Percentiles rank a stretch among this genome's conserved stretches.
These are phyloP conservation scores for Morpho helenor DNA, from an alignment of 2,888 invertebrate species.

Conservation along the genomic window DNA sequence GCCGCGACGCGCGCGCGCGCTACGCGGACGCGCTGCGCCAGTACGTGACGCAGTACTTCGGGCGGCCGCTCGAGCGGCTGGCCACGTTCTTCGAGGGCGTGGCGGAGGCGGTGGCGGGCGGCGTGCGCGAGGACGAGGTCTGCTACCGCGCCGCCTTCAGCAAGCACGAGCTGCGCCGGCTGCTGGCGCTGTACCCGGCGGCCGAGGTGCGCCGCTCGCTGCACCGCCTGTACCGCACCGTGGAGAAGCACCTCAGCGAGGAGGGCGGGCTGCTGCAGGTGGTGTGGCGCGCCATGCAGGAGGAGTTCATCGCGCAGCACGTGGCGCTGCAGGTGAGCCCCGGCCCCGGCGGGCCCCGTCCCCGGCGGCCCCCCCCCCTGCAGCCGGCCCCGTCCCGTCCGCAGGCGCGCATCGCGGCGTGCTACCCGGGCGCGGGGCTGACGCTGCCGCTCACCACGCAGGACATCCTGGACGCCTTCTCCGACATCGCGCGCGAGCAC, in stretches of 20 bases:
- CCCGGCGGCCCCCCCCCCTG: constrained; percentile 93
- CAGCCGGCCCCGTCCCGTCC: constrained; percentile 66
- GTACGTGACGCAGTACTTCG: constrained; percentile 97
- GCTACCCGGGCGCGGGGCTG: constrained; percentile 97
- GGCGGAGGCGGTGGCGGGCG: constrained; percentile 93
- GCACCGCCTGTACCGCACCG: constrained; percentile 95
- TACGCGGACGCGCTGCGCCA: constrained; percentile 93
- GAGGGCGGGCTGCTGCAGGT: constrained; percentile 96
- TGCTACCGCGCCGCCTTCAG: constrained; percentile 98
- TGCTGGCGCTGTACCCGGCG: constrained; percentile 94
- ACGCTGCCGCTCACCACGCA: constrained; percentile 96
- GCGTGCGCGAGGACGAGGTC: constrained; percentile 97
- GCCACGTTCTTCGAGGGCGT: constrained; percentile 98
- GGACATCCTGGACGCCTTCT: constrained; percentile 97
- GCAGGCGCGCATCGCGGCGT: constrained; percentile 93
- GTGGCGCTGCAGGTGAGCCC: constrained; percentile 83
- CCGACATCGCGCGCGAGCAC: constrained; percentile 98
- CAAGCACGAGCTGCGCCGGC: constrained; percentile 96
- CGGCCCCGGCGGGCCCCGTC: constrained; percentile 91
- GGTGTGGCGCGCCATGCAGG: constrained; percentile 99
- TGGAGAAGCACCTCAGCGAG: constrained; percentile 98
- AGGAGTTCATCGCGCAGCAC: constrained; percentile 98
- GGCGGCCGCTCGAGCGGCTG: constrained; percentile 80
- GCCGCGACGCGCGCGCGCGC: constrained; percentile 90
- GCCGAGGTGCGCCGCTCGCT: constrained; percentile 90